Evolutionary conservation across 2,888 invertebrate genomes (phyloP), one percentile per base, ranked within the genome.

Genomic region (Monopis laevigella): DNA sequence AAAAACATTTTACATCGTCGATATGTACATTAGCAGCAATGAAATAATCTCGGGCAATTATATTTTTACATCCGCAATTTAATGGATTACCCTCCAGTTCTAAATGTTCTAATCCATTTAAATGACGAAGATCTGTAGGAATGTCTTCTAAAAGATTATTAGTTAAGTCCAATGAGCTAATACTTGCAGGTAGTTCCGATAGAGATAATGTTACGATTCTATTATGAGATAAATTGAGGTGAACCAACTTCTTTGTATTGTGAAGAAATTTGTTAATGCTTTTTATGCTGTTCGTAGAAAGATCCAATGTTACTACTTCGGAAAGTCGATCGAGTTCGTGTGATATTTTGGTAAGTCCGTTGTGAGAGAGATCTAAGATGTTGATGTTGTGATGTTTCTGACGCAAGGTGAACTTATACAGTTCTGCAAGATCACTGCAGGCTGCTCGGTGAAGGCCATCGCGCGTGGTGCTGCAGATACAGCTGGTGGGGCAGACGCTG

Each of bases 401-500:
- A 27, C 66, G 67, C 35, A 75, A 63, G 28, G 70, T 75, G 51
- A 70, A 82, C 54, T 84, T 93, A 68, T 92, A 88, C 7, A 92
- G 86, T 34, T 92, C 90, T 48, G 88, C 87, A 54, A 93, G 89
- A 41, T 85, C 75, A 43, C 85, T 83, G 59, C 86, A 87, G 46
- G 84, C 83, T 19, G 84, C 82, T 45, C 90, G 82, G 24, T 90
- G 86, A 48, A 88, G 86, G 38, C 85, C 78, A 59, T 89, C 88
- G n/a, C 87, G 85, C 13, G 86, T 84, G 24, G 83, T 80, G 46
- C 83, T 83, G 55, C 87, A 85, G 38, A 71, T 64, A 54, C 85
- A 84, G 49, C 70, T 59, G 40, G 78, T 70, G 11, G 85, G 85
- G 50, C 85, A 86, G 42, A 72, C 57, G 27, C 70, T 56, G 19